Evolutionary conservation across 2,113 vertebrate species (phyloP).

Genomic region (Phalacrocorax brasilianus): DNA sequence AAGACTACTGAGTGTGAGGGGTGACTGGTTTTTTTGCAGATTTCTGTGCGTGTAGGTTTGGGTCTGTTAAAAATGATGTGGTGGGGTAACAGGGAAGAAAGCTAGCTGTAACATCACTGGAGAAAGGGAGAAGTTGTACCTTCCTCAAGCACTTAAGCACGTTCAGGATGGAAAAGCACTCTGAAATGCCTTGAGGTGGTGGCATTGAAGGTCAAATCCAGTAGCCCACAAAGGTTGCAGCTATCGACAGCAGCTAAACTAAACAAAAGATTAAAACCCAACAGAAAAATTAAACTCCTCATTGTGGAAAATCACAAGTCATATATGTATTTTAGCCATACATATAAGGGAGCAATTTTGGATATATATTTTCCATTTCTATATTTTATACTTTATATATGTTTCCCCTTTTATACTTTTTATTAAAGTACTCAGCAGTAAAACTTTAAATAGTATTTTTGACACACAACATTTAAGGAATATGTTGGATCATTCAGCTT

Average conservation of each 20-base stretch:
- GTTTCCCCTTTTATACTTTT: background rate
- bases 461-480: background rate
- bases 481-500: background rate
- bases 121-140: background rate
- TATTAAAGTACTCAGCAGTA: background rate
- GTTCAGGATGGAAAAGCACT: background rate
- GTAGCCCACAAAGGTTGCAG: background rate
- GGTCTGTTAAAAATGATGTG: background rate
- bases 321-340: background rate
- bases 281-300: background rate
- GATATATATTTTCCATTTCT: background rate
- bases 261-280: background rate
- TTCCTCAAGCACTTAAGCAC: background rate
- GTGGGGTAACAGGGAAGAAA: background rate
- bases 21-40: background rate
- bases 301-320: background rate
- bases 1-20: background rate
- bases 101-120: background rate
- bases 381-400: background rate
- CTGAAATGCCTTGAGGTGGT: background rate
- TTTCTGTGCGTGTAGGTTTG: background rate
- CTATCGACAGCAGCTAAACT: background rate
- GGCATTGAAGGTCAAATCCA: background rate
- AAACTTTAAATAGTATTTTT: background rate
- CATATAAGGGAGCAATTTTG: background rate